These are phyloP conservation scores for Leptodactylus fallax DNA, from an alignment of 2,797 vertebrate species.

Conservation along the genomic window DNA sequence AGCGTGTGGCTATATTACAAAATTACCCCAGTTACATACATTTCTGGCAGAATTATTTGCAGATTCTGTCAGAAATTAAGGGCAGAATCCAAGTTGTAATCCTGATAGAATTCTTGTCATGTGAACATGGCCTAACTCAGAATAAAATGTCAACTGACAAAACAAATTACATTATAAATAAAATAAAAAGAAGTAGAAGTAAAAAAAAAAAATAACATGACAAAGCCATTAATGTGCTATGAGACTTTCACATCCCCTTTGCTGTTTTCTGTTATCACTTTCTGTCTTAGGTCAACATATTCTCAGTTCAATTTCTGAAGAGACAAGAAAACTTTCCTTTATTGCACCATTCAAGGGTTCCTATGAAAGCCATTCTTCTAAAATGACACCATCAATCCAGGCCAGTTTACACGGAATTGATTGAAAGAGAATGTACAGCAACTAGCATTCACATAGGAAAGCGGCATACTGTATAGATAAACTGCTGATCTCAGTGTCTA, in stretches of 20 bases:
- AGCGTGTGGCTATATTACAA: too few species aligned
- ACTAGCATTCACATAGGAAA: neutral
- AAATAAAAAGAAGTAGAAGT: neutral
- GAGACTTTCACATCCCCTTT: slow-evolving; percentile 51
- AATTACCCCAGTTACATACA: too few species aligned
- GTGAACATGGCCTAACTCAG: neutral
- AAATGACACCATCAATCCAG: slow-evolving; percentile 12
- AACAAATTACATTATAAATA: slow-evolving; percentile 6
- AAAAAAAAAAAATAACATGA: neutral
- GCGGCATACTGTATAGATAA: neutral
- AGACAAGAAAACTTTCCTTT: slow-evolving; percentile 36
- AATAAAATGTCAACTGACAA: slow-evolving; percentile 11
- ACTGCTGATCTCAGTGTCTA: neutral
- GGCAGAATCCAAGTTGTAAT: too few species aligned
- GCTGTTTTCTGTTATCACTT: slow-evolving; percentile 28
- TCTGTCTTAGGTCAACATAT: slow-evolving; percentile 38
- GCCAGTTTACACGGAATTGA: slow-evolving; percentile 13
- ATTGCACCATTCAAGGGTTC: slow-evolving; percentile 43
- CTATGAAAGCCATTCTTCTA: slow-evolving; percentile 29
- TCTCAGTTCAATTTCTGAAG: slow-evolving; percentile 43
- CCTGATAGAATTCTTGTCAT: too few species aligned
- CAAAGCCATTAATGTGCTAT: neutral
- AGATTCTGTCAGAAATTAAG: too few species aligned
- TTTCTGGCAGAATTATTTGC: too few species aligned
- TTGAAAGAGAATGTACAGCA: neutral